Conservation (phyloP, 2,888 invertebrate genomes). For the Cataglyphis altisquamis region DNA sequence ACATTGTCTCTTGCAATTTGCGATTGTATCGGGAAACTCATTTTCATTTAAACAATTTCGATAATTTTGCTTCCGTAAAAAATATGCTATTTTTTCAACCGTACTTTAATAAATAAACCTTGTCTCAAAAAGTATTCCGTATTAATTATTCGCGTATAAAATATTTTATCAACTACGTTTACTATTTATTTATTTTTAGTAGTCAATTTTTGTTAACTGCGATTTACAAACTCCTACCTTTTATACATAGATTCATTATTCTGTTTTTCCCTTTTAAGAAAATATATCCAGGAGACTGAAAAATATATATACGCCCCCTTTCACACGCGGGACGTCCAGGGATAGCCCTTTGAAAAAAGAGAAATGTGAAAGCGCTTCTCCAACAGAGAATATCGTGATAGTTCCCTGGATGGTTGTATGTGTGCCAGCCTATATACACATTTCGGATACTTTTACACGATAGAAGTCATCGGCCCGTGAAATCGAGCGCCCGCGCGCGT, state of each 20-base stretch:
- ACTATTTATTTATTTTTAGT: neutral
- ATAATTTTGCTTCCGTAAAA: slow-evolving; percentile 12
- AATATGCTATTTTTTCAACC: neutral
- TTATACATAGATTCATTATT: neutral
- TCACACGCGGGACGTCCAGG: too few relatives aligned
- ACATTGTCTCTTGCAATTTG: slow-evolving; percentile 35
- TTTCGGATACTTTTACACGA: slow-evolving; percentile 49
- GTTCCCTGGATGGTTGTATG: slow-evolving; percentile 29
- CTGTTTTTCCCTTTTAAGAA: neutral
- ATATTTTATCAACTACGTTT: neutral
- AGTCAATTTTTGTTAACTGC: neutral
- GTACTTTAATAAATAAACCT: neutral
- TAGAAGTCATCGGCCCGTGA: slow-evolving; percentile 28
- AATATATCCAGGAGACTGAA: neutral
- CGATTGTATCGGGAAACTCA: slow-evolving; percentile 21
- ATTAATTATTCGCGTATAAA: neutral
- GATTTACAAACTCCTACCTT: neutral
- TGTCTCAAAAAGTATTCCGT: slow-evolving; percentile 1
- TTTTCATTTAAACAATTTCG: slow-evolving; percentile 9
- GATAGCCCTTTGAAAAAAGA: slow-evolving; percentile 35
- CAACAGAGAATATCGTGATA: neutral
- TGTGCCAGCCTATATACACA: slow-evolving; percentile 25
- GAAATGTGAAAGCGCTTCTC: slow-evolving; percentile 34
- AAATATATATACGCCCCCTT: neutral
- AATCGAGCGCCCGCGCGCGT: slow-evolving; percentile 40